These are phyloP conservation scores for Drosophila takahashii DNA, from an alignment of 1,140 invertebrate species.

Conservation along the genomic window DNA sequence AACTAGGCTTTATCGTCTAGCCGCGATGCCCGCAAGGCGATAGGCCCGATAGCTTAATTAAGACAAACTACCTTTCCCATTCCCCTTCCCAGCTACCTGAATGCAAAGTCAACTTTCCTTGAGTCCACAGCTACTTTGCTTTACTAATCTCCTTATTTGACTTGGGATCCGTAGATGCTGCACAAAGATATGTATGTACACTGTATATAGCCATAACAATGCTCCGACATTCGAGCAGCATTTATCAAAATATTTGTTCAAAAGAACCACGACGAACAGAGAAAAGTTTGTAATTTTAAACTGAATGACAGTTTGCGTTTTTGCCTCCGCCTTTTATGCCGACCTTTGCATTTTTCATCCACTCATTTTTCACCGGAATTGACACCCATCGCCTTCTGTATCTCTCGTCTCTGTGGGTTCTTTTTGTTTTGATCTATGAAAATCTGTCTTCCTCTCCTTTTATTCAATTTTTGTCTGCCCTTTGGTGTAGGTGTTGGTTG, in stretches of 20 bases:
- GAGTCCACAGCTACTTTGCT: conserved; percentile 14
- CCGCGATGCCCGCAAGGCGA: conserved; percentile 56
- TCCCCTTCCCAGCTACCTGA: conserved; percentile 48
- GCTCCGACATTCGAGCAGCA: conserved; percentile 23
- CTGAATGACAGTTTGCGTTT: conserved; percentile 77
- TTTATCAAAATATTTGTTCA: conserved; percentile 66
- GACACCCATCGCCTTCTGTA: conserved; percentile 66
- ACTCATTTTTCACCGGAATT: conserved; percentile 77
- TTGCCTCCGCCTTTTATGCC: conserved; percentile 53
- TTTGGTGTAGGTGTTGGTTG: conserved; percentile 56
- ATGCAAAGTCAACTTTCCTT: conserved; percentile 39
- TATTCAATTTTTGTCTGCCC: conserved; percentile 24
- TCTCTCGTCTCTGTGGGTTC: conserved; percentile 23
- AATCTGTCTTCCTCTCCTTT: conserved; percentile 37
- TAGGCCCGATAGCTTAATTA: conserved; percentile 71
- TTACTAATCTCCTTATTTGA: conserved; percentile 37
- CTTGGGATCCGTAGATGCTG: conserved; percentile 3
- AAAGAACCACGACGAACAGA: conserved; percentile 8
- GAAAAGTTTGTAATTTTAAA: conserved; percentile 73
- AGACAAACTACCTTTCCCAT: conserved; percentile 30
- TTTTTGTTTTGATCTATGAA: conserved; percentile 65
- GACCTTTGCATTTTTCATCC: conserved; percentile 66
- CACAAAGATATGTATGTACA: neutral
- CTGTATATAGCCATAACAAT: neutral
- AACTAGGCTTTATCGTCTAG: conserved; percentile 56